Percentiles rank a stretch among this genome's conserved stretches.
phyloP scores from a whole-genome alignment of 2,797 vertebrate species.

The Nannoperca australis region DNA sequence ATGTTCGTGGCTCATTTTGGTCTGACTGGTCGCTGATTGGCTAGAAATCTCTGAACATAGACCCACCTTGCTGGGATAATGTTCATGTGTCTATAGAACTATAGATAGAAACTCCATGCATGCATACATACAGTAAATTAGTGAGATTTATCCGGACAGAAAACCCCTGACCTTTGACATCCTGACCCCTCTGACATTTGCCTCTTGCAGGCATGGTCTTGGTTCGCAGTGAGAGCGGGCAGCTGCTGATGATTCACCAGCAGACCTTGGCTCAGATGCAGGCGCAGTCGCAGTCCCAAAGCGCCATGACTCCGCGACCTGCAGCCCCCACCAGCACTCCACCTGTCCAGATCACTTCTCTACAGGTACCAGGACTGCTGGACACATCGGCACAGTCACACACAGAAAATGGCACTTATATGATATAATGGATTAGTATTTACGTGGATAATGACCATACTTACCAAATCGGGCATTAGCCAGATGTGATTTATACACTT shows the following conservation, averaged over 20 bases:
- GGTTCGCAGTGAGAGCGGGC: conserved; percentile 95
- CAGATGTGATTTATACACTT: neutral
- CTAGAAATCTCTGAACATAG: neutral
- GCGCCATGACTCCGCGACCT: conserved; percentile 91
- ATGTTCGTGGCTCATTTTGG: conserved; percentile 17
- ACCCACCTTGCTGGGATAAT: neutral
- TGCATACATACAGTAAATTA: neutral
- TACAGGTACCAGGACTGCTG: conserved; percentile 84
- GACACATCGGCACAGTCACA: neutral
- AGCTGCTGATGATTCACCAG: conserved; percentile 96
- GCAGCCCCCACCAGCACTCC: conserved; percentile 91
- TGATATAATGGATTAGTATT: neutral
- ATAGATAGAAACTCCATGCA: neutral
- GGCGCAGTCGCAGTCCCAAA: conserved; percentile 94
- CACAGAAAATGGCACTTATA: conserved; percentile 12
- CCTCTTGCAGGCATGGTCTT: conserved; percentile 92
- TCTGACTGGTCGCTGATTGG: neutral
- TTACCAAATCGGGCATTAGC: neutral
- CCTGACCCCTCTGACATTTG: conserved; percentile 16
- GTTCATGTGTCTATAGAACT: neutral
- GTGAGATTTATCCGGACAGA: neutral
- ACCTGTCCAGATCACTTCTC: conserved; percentile 91
- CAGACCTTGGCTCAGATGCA: conserved; percentile 96
- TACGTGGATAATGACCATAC: neutral
- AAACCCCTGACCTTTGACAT: conserved; percentile 21